Base-by-base conservation (phyloP, 2,888 invertebrate species). In the Ptilodon capucinus region DNA sequence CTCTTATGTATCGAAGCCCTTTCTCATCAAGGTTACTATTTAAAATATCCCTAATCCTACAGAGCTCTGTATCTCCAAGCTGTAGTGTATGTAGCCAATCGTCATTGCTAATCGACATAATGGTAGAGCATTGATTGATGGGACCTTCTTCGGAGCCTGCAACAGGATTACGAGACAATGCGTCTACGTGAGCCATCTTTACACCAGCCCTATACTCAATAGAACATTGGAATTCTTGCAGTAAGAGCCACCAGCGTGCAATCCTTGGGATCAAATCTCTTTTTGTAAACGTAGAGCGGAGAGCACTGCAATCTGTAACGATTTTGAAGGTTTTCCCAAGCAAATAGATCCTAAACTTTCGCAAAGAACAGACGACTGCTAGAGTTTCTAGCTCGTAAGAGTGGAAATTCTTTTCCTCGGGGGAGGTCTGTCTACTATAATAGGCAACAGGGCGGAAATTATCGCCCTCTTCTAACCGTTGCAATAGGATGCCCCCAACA, bases 321-420 rank as follows among this genome's bases (percentile, higher is more conserved):
- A 62, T 25, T 28, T 44, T 52, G 38, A 53, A 56, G 2, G 25
- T 0, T 13, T 52, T 28, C 2, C 58, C 53, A 16, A 54, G 14
- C 7, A 34, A 16, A 8, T 7, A 34, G 2, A 34, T 16, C 16
- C 34, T 34, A 16, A 34, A 34, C 16, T 34, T 34, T 30, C 39
- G 44, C 34, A 52, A 17, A 6, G 51, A 56, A 19, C 35, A 45
- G 2, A 68, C 47, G 0, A 66, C 55, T 0, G 68, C 66, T 0
- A 65, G 30, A 0, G 64, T 60, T 32, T 69, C 64, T 0, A 67
- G 42, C 17, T 66, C 60, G 28, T 50, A 67, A 0, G 60, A 51
- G 13, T 62, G 60, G 17, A 60, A 48, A 9, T 60, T 51, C 14
- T 49, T 42, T 34, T 64, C 67, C 21, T 64, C 64, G 0, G 51